A percentile compares a stretch with the other conserved stretches of the same genome.
Evolutionary conservation across 1,140 invertebrate species (phyloP).

Genomic region (Formica selysi): DNA sequence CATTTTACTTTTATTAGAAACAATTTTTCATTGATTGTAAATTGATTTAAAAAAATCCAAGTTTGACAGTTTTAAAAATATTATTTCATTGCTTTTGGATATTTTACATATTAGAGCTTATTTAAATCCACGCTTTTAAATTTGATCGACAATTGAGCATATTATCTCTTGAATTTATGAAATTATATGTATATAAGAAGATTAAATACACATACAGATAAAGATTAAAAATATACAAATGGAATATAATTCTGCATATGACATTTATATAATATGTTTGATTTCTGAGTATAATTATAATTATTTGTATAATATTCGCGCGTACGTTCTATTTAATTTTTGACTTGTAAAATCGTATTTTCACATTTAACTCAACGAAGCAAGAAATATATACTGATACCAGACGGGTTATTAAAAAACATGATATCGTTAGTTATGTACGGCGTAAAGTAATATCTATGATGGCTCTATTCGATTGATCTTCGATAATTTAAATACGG

Average conservation of each 20-base stretch:
- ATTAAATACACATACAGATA: background rate
- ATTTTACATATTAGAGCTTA: background rate
- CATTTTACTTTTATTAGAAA: background rate
- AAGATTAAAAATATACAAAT: background rate
- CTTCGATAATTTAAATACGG: slow-evolving; percentile 47
- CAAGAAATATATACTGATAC: background rate
- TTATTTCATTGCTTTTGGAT: background rate
- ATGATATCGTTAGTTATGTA: slow-evolving; percentile 28
- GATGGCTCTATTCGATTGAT: slow-evolving; percentile 41
- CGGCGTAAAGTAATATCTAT: slow-evolving; percentile 29
- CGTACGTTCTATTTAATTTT: background rate
- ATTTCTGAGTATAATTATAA: slow-evolving; percentile 17
- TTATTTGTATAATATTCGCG: slow-evolving; percentile 9
- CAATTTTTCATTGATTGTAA: background rate
- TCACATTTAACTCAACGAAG: slow-evolving; percentile 10
- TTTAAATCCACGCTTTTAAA: background rate
- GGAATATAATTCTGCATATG: slow-evolving; percentile 4
- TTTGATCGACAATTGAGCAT: background rate
- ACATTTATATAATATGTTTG: background rate
- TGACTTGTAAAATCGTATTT: slow-evolving; percentile 15
- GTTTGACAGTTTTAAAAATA: background rate
- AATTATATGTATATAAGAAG: background rate
- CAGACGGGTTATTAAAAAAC: slow-evolving; percentile 36
- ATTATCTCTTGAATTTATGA: background rate
- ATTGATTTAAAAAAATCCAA: background rate